phyloP scores from a whole-genome alignment of 30 jellyfish, hydroid and myxozoan genomes.

The Morbakka virulenta region DNA sequence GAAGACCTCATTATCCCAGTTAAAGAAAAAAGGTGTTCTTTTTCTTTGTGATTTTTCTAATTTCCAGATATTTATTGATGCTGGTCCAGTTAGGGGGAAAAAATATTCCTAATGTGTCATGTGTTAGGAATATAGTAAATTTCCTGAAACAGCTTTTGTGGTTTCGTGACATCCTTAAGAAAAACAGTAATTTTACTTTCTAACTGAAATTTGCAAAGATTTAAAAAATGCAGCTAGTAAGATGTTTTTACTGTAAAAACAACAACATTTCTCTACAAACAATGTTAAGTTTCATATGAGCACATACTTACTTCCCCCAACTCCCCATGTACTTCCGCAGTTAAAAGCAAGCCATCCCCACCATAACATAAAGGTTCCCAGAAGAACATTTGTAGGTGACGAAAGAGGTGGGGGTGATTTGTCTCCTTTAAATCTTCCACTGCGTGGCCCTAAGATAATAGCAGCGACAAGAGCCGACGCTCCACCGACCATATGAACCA shows the following conservation, averaged over 20 bases:
- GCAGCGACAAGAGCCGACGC: conserved; percentile 60
- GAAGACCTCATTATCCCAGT: no score
- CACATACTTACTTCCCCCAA: conserved; percentile 9
- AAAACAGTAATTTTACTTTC: no score
- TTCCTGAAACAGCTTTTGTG: no score
- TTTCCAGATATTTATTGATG: no score
- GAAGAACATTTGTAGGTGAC: conserved; percentile 33
- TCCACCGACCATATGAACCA: conserved; percentile 65
- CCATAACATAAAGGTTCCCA: conserved; percentile 47
- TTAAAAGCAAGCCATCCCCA: conserved; percentile 48
- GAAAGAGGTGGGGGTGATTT: neutral
- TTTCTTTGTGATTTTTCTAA: no score
- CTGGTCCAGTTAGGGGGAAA: no score
- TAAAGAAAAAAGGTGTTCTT: no score
- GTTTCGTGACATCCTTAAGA: no score
- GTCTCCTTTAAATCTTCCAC: conserved; percentile 16
- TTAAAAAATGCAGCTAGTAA: neutral
- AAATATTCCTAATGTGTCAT: no score
- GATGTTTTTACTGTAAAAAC: neutral
- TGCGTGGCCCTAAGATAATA: conserved; percentile 39
- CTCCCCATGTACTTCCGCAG: conserved; percentile 42
- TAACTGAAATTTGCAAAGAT: no score
- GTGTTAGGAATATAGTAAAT: no score
- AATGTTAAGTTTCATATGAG: no score
- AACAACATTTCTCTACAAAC: neutral